Evolutionary conservation across 2,888 invertebrate genomes (phyloP), one percentile per base, ranked within the genome.

Genomic region (Phaonia tiefii): DNA sequence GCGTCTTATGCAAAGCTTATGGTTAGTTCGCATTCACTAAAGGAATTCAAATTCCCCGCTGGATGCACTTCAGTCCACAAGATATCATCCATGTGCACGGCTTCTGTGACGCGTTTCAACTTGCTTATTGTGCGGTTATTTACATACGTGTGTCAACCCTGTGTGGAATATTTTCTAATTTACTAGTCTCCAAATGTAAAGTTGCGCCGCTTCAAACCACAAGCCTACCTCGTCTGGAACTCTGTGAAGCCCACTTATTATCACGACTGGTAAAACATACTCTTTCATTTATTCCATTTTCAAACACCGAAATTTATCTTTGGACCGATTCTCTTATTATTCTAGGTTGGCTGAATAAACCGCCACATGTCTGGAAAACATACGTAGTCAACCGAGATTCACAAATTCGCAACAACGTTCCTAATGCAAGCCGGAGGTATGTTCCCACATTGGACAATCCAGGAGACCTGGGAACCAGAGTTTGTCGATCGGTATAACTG

Each of bases 1-100:
- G n/a, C 25, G 46, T 22, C 58, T 81, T 0, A 58, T 77, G 60
- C 80, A 81, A 51, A 67, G 69, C 42, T 44, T 81, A 0, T 79
- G 78, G 81, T 26, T 82, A 2, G 73, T 46, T 69, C 13, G 22
- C 58, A 4, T 25, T 60, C 4, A 49, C 72, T 17, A 42, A 65
- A 2, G 20, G 2, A 11, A 49, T 75, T 2, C 42, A 4, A 10
- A 75, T 79, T 13, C 75, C 75, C 8, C 15, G 73, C 42, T 73
- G 65, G 74, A n/a, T 65, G n/a, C 51, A 60, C 3, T 70, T 22
- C 17, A 22, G 1, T 15, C 69, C 74, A 13, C n/a, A 17, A 4
- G 10, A 69, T 4, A 4, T 0, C 1, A 56, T 69, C 13, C 67
- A 79, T 13, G 44, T 74, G 20, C 74, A 79, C 13, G 79, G 74